phyloP scores from a whole-genome alignment of 2,888 invertebrate genomes.

The Trissolcus brochymenae region DNA sequence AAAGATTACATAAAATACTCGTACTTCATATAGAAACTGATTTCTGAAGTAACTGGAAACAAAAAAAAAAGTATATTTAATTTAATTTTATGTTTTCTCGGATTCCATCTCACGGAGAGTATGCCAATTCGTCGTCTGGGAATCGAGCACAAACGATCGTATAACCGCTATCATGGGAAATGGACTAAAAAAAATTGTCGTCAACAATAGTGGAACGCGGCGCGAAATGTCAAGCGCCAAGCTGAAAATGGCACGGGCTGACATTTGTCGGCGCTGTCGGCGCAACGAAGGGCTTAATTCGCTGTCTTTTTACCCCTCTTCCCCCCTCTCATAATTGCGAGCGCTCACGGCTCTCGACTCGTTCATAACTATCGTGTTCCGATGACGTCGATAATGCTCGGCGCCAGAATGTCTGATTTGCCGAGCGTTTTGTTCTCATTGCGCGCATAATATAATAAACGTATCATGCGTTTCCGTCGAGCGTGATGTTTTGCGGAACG shows the following conservation, averaged over 20 bases:
- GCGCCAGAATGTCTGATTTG: slow-evolving; percentile 56
- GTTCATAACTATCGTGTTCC: slow-evolving; percentile 23
- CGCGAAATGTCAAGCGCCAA: slow-evolving; percentile 19
- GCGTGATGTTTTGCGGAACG: slow-evolving; percentile 53
- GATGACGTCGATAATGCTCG: slow-evolving; percentile 37
- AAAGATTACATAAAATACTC: too few relatives aligned
- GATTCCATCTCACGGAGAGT: neutral
- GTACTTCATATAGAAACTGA: too few relatives aligned
- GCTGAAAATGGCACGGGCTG: slow-evolving; percentile 30
- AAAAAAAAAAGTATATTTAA: too few relatives aligned
- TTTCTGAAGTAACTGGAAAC: too few relatives aligned
- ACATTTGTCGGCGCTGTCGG: slow-evolving; percentile 25
- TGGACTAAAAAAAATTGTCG: slow-evolving; percentile 5
- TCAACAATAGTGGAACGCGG: slow-evolving; percentile 13
- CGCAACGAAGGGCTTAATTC: slow-evolving; percentile 33
- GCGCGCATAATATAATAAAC: slow-evolving; percentile 49
- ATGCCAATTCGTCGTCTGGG: neutral
- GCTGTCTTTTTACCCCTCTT: slow-evolving; percentile 17
- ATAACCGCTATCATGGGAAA: slow-evolving; percentile 2
- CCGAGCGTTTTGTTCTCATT: slow-evolving; percentile 44
- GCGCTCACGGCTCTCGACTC: slow-evolving; percentile 11
- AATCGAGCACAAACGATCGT: neutral
- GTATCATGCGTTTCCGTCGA: slow-evolving; percentile 50
- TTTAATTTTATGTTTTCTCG: neutral
- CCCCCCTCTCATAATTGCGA: slow-evolving; percentile 17